phyloP scores from a whole-genome alignment of 2,797 vertebrate genomes.

The Rhabdophis nuchalis region DNA sequence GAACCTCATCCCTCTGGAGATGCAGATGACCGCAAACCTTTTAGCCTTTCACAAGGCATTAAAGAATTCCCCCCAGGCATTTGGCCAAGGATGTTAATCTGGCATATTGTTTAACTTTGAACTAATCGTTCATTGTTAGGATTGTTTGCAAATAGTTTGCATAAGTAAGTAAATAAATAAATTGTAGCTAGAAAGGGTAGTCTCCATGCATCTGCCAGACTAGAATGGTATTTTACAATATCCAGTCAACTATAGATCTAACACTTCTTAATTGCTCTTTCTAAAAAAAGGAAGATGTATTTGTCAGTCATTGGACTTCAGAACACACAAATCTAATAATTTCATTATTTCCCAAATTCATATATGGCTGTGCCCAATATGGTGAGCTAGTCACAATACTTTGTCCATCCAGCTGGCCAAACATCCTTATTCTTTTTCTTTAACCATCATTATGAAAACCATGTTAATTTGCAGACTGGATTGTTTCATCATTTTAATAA shows the following conservation, averaged over 20 bases:
- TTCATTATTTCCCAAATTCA: not conserved
- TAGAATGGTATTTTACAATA: not conserved
- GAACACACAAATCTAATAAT: not conserved
- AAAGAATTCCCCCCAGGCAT: not conserved
- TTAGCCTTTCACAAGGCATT: not conserved
- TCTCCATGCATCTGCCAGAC: not conserved
- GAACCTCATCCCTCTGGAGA: not conserved
- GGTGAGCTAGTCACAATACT: not conserved
- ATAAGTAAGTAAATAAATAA: not conserved
- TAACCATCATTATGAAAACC: slow-evolving; percentile 19
- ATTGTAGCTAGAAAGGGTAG: not conserved
- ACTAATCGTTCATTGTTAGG: not conserved
- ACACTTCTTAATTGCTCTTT: not conserved
- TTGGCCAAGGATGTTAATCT: not conserved
- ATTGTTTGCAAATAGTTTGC: not conserved
- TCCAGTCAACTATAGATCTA: not conserved
- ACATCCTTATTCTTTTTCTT: slow-evolving; percentile 13
- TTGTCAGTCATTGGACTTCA: not conserved
- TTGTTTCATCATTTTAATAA: slow-evolving; percentile 5
- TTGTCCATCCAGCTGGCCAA: not conserved
- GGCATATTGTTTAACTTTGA: not conserved
- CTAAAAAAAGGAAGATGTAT: not conserved
- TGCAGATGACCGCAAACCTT: not conserved
- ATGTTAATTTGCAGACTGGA: slow-evolving; percentile 30
- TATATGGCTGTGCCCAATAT: not conserved